Conservation (phyloP, 2,113 vertebrate genomes). For the Cygnus atratus region DNA sequence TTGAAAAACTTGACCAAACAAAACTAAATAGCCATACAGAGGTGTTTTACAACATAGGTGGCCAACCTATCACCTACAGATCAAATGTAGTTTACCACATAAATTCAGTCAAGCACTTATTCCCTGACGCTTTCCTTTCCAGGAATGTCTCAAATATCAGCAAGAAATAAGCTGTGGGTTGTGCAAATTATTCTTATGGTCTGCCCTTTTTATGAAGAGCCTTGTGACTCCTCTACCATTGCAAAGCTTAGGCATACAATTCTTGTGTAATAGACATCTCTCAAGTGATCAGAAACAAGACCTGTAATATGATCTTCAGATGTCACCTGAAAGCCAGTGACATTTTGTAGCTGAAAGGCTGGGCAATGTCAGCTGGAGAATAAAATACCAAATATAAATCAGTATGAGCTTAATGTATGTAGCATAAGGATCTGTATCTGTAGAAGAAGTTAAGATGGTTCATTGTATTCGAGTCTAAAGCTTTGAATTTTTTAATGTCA, state of each 20-base stretch:
- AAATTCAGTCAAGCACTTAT: constrained; percentile 39
- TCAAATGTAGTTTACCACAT: constrained; percentile 18
- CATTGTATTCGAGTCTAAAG: neutral
- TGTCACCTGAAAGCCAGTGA: neutral
- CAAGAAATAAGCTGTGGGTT: neutral
- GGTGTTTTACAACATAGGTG: constrained; percentile 59
- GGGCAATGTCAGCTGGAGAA: neutral
- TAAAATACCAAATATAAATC: neutral
- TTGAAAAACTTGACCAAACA: constrained; percentile 57
- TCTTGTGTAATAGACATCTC: neutral
- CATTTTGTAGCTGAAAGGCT: neutral
- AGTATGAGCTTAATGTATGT: neutral
- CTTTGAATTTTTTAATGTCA: neutral
- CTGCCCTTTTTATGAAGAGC: neutral
- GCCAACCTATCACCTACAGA: constrained; percentile 52
- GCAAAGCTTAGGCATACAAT: neutral
- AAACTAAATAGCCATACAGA: constrained; percentile 16
- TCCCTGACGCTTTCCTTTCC: constrained; percentile 15
- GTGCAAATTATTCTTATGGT: neutral
- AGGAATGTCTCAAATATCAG: constrained; percentile 13
- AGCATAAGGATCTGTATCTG: neutral
- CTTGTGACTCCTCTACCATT: neutral
- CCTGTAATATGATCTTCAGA: neutral
- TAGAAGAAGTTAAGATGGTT: neutral
- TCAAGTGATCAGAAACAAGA: neutral